Evolutionary conservation across 2,113 vertebrate genomes (phyloP), one percentile per base, ranked within the genome.

Genomic region (Cardinalis cardinalis): DNA sequence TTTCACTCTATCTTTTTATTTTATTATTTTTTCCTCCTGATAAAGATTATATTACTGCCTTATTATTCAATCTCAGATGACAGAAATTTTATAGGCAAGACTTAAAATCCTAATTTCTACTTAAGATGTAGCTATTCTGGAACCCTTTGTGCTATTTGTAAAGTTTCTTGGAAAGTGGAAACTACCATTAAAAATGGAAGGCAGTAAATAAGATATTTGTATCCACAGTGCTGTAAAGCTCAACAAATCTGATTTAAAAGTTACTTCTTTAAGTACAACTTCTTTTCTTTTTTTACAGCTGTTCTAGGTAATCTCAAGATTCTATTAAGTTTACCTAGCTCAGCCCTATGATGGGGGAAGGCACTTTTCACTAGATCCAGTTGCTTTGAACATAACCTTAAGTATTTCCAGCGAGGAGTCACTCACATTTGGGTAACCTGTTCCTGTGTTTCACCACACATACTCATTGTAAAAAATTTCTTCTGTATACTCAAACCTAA

Each of bases 341-440:
- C 14, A 84, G 26, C 4, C 12, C 17, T 20, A 0, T n/a, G 8
- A 8, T 29, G 6, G 1, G 2, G 24, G 2, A 73, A 43, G 7
- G 4, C 18, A 74, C 18, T 31, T 75, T 69, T 32, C 13, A 53
- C 10, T 34, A 73, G 12, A 48, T 28, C 28, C 53, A 9, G 15
- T 24, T 78, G 31, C 31, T 48, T 34, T 36, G 20, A 74, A 48
- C 2, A 38, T 21, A 32, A 48, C 4, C 6, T 24, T 32, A 29
- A 74, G 44, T 11, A 69, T 14, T 44, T 61, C 6, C 16, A 77
- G 2, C 0, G 5, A 52, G 9, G 6, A 32, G 21, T 18, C 34
- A 59, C 8, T 29, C 12, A 53, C 19, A 76, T 70, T 11, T 26
- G 12, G 6, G 6, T 28, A 43, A 70, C 12, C 17, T 44, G 24